These are phyloP conservation scores for Alosa alosa DNA, from an alignment of 2,113 vertebrate species.

Conservation along the genomic window DNA sequence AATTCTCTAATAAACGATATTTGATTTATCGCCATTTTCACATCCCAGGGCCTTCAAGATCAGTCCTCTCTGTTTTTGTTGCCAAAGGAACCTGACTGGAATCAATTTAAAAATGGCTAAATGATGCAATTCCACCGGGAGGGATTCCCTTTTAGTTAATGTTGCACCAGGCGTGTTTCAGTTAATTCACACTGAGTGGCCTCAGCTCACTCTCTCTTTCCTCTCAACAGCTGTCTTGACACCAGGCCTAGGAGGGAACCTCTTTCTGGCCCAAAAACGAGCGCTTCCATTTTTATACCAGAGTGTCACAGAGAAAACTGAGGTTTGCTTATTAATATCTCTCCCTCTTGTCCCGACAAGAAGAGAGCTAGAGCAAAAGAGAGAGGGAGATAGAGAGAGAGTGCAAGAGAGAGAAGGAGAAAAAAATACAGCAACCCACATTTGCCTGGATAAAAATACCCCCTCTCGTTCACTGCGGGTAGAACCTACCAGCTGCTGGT, in stretches of 20 bases:
- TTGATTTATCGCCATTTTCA: neutral
- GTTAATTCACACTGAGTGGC: neutral
- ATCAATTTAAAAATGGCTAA: conserved; percentile 32
- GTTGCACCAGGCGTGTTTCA: neutral
- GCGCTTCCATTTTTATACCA: conserved; percentile 30
- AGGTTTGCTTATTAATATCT: conserved; percentile 45
- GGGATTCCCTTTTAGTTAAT: conserved; percentile 19
- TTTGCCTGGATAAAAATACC: conserved; percentile 53
- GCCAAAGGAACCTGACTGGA: conserved; percentile 28
- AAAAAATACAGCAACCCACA: conserved; percentile 51
- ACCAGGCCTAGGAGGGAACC: neutral
- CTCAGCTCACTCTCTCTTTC: neutral
- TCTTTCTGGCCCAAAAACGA: conserved; percentile 10
- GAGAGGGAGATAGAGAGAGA: neutral
- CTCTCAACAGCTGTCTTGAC: neutral
- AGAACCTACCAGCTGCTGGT: conserved; percentile 50
- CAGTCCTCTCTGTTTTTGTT: conserved; percentile 22
- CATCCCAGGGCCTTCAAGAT: conserved; percentile 21
- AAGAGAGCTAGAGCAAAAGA: neutral
- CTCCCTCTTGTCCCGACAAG: conserved; percentile 28
- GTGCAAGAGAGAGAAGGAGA: neutral
- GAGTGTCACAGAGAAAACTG: conserved; percentile 26
- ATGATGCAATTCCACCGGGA: conserved; percentile 31
- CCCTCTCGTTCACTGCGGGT: conserved; percentile 44
- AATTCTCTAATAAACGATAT: too few relatives aligned